phyloP scores from a whole-genome alignment of 92 coral and sea anemone genomes.

The Siderastrea radians region DNA sequence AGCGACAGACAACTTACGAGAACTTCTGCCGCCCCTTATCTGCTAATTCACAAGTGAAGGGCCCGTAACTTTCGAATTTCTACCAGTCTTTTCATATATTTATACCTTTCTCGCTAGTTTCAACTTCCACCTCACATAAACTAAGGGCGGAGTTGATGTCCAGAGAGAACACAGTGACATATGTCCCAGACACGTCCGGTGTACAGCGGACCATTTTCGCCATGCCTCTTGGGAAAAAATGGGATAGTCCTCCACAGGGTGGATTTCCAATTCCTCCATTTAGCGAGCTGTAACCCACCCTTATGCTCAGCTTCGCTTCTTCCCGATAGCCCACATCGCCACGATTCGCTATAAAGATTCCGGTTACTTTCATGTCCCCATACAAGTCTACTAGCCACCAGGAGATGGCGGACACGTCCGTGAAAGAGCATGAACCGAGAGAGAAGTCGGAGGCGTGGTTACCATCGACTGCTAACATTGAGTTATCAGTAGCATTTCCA shows the following conservation, averaged over 20 bases:
- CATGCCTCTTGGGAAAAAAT: conserved; percentile 7
- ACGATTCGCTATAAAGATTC: conserved; percentile 17
- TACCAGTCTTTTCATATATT: neutral
- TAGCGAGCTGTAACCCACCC: neutral
- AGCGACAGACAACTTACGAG: too few relatives aligned
- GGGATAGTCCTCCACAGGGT: conserved; percentile 12
- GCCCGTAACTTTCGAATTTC: too few relatives aligned
- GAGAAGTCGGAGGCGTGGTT: conserved; percentile 14
- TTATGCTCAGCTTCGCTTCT: neutral
- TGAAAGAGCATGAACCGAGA: conserved; percentile 21
- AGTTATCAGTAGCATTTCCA: conserved; percentile 15
- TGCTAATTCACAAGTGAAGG: too few relatives aligned
- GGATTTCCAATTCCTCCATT: conserved; percentile 13
- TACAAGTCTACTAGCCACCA: conserved; percentile 20
- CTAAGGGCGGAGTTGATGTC: conserved; percentile 17
- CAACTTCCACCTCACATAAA: conserved; percentile 43
- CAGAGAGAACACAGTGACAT: conserved; percentile 16
- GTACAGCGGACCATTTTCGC: conserved; percentile 13
- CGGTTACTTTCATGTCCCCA: neutral
- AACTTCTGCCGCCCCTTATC: too few relatives aligned
- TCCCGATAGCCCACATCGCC: conserved; percentile 16
- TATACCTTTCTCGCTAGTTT: conserved; percentile 21
- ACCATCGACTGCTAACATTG: conserved; percentile 24
- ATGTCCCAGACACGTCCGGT: conserved; percentile 3
- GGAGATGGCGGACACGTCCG: conserved; percentile 8